Evolutionary conservation across 92 coral and sea anemone species (phyloP), one percentile per base, ranked within the genome.

Genomic region (Muricea muricata): DNA sequence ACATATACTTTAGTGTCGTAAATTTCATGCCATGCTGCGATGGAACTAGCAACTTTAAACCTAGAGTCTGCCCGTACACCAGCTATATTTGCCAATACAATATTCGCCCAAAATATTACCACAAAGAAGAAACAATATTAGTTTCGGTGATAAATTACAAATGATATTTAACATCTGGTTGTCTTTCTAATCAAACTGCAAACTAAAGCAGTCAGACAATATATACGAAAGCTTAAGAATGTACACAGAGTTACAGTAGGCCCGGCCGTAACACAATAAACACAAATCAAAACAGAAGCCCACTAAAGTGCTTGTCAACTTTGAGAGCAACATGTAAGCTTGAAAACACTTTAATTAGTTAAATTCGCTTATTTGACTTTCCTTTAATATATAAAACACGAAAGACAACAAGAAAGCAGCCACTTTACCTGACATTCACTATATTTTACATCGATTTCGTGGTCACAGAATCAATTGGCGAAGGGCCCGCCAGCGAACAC

Each of bases 131-230:
- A 63, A 11, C 35, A 21, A 63, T 63, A 63, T 63, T 63, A 63
- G 70, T 39, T 63, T 63, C 30, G 18, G 37, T 26, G 68, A 63
- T 63, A 29, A 63, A 63, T 63, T 63, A 25, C 37, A 63, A 63
- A 63, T 10, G 70, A 63, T 32, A 32, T 63, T 9, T 63, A 63
- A 63, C 18, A 63, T 63, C 34, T 11, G 4, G 37, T 28, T 63
- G 37, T 63, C 20, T 63, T 63, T 25, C 13, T 28, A 63, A 63
- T 15, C 37, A 32, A 63, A 63, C n/a, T 28, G 23, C 35, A 63
- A 63, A 63, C 70, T 52, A 1, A 52, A 17, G 21, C 18, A 52
- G 60, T 0, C 60, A 7, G 18, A 18, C 24, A 20, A 20, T 52
- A 63, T 0, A 63, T 63, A 10, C 30, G n/a, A 63, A 24, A 28